Evolutionary conservation across 1,140 invertebrate genomes (phyloP), one percentile per base, ranked within the genome.

Genomic region (Leptinotarsa lineolata): DNA sequence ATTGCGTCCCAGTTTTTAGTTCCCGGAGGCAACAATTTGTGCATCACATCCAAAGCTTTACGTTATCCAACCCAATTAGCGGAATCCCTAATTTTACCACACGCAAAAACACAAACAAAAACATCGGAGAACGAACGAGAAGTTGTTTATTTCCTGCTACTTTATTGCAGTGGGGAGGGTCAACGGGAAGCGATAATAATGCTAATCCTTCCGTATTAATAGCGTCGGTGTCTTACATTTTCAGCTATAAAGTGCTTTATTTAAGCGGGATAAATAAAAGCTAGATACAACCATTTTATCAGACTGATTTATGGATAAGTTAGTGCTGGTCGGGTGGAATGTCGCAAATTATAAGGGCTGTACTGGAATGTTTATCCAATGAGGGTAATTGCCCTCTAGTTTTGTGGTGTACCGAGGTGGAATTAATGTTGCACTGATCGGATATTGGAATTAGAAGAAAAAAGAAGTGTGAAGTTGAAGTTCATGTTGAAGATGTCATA

Each of bases 181-280:
- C 61, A 63, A 63, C 24, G 20, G 61, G 61, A 63, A 63, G 61
- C 61, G 61, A 63, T 63, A 63, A 63, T 63, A 63, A 63, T 63
- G 61, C 61, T 22, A 63, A 63, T 63, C 61, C 61, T 21, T 4
- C 61, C 11, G 20, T 63, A 63, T 63, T 63, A 63, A 63, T 63
- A 63, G 61, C 61, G 20, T 12, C 15, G 20, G 61, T 63, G 61
- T 63, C 61, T 63, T 63, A 63, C 61, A 30, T 63, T 63, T 63
- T 21, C 61, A 30, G 24, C 61, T 24, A 63, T 63, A 63, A 63
- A 63, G 61, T 22, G 61, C 61, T 63, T 30, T 39, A 39, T 39
- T 39, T 15, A 15, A 21, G 11, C 20, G 20, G 61, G 24, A 63
- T 63, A 63, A 63, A 63, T 63, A 63, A 22, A 63, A 20, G 20